Conservation (phyloP, 2,888 invertebrate genomes). For the Epiblema foenella region DNA sequence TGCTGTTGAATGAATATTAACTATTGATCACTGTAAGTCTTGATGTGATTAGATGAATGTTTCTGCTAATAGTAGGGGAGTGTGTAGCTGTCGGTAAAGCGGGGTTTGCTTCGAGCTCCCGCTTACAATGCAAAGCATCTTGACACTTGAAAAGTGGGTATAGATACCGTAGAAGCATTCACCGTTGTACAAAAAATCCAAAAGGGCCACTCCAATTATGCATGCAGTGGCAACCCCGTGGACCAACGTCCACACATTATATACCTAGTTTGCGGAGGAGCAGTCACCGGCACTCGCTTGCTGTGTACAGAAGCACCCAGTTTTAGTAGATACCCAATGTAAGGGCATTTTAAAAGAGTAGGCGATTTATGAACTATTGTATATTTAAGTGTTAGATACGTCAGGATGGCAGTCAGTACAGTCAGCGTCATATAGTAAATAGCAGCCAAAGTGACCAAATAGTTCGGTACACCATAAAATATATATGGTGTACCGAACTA, state of each 20-base stretch:
- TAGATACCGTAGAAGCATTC: neutral
- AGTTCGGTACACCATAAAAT: too few species aligned
- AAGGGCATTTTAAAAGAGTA: conserved; percentile 38
- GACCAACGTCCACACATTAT: neutral
- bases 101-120: conserved; percentile 1
- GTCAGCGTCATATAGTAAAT: too few species aligned
- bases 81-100: conserved; percentile 5
- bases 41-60: conserved; percentile 40
- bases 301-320: conserved; percentile 41
- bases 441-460: too few species aligned
- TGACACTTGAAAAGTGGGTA: neutral
- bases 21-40: conserved; percentile 23
- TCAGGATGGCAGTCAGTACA: conserved; percentile 37
- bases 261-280: neutral
- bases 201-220: neutral
- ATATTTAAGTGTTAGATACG: conserved; percentile 43
- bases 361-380: conserved; percentile 39
- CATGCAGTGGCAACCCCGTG: neutral
- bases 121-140: neutral
- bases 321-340: conserved; percentile 36
- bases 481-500: too few species aligned
- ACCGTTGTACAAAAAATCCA: neutral
- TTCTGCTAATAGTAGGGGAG: conserved; percentile 14
- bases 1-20: conserved; percentile 14
- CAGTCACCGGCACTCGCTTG: conserved; percentile 36